Evolutionary conservation across 2,888 invertebrate species (phyloP), one percentile per base, ranked within the genome.

Genomic region (Orthosia cruda): DNA sequence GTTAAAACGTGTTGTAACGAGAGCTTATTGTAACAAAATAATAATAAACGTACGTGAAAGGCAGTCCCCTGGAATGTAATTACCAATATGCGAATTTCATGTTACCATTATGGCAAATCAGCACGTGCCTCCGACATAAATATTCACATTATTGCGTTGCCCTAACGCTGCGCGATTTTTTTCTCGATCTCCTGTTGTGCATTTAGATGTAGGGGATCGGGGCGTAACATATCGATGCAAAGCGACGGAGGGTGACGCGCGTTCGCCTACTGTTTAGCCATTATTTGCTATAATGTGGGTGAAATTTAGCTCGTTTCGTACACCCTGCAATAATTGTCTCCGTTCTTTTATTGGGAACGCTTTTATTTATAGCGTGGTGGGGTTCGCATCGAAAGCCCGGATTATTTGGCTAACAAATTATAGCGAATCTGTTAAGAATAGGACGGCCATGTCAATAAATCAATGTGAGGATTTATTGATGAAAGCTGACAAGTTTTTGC

Each of bases 381-480:
- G 91, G 91, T 88, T 78, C 88, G 93, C 95, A 94, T 92, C 93
- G 86, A 94, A 95, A 96, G 94, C 95, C 94, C 91, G 96, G 96
- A 96, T 96, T 96, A 96, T 96, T 96, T 96, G 95, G 95, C 94
- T 96, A 96, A 96, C 96, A 96, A 96, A 96, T 96, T 96, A 96
- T 94, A 93, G 93, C 91, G 94, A 95, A 95, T 96, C 95, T 94
- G 95, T 92, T 93, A 91, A 94, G 95, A 95, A 95, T 95, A 94
- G 94, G 94, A 95, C 93, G 93, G 90, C 92, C 93, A 92, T 93
- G 95, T 95, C 96, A 92, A 95, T 96, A 96, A 96, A 96, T 96
- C 96, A 96, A 93, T 91, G 88, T 91, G 89, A 76, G 92, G 94
- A 94, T 95, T 95, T 95, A 95, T 95, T 91, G 95, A 93, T 93